Evolutionary conservation across 2,888 invertebrate species (phyloP).

Genomic region (Cybosia mesomella): DNA sequence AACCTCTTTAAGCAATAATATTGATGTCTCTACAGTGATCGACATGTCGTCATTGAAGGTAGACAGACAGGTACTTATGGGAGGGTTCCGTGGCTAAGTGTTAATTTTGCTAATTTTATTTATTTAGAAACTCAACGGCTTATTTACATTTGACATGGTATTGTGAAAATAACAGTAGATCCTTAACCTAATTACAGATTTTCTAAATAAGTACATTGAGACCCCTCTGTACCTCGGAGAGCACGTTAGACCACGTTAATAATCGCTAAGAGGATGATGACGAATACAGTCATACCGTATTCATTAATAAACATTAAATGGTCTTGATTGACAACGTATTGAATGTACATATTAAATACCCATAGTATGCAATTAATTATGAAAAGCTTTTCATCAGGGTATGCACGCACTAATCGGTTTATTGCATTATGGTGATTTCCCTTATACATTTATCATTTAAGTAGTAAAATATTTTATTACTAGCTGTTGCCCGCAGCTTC

Average conservation of each 20-base stretch:
- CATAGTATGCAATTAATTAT: constrained; percentile 28
- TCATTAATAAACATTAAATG: constrained; percentile 6
- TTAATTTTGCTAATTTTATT: too few species aligned
- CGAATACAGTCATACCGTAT: not conserved
- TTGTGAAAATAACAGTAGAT: too few species aligned
- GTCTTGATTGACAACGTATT: constrained; percentile 4
- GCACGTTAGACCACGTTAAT: not conserved
- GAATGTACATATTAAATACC: constrained; percentile 9
- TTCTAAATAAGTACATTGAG: too few species aligned
- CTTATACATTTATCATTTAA: constrained; percentile 5
- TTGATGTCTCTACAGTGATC: not conserved
- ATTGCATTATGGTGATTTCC: constrained; percentile 19
- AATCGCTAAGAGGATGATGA: not conserved
- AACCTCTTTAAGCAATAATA: too few species aligned
- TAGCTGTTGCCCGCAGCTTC: too few species aligned
- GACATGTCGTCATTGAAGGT: not conserved
- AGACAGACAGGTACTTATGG: not conserved
- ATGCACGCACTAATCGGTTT: constrained; percentile 35
- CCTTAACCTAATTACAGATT: too few species aligned
- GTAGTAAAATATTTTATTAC: constrained; percentile 11
- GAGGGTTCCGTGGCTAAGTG: not conserved
- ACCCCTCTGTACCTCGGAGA: too few species aligned
- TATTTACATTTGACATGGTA: too few species aligned
- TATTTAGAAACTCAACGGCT: too few species aligned
- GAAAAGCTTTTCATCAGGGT: constrained; percentile 30